Evolutionary conservation across 2,888 invertebrate genomes (phyloP).

Genomic region (Heliconius aoede): DNA sequence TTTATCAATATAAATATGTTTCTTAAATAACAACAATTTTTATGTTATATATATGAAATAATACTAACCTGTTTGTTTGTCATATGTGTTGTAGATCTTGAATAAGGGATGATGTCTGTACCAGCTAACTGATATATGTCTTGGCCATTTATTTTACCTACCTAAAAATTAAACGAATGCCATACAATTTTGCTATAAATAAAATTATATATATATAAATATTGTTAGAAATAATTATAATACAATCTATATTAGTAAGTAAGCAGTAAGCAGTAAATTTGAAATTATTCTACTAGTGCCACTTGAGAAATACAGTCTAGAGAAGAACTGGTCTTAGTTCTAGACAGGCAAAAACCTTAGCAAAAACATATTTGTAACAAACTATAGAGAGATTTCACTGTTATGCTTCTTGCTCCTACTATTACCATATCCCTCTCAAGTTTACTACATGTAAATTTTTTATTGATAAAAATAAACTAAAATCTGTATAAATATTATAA

Average conservation of each 20-base stretch:
- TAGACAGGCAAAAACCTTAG: too few species aligned
- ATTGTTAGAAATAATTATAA: not conserved
- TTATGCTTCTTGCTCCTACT: not conserved
- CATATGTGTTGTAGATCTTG: constrained; percentile 92
- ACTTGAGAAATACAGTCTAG: too few species aligned
- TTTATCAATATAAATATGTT: too few species aligned
- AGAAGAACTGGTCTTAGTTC: too few species aligned
- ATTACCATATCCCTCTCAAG: not conserved
- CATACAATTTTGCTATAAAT: not conserved
- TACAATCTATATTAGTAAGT: too few species aligned
- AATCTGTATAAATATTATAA: not conserved
- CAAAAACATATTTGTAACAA: too few species aligned
- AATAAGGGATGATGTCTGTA: constrained; percentile 93
- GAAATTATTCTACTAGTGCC: too few species aligned
- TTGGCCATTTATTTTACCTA: constrained; percentile 92
- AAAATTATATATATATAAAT: not conserved
- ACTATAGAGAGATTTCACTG: not conserved
- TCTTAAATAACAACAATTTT: constrained; percentile 1
- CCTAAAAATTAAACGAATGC: constrained; percentile 60
- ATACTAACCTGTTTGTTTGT: constrained; percentile 88
- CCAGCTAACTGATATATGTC: constrained; percentile 91
- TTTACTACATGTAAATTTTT: too few species aligned
- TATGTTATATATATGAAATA: constrained; percentile 1
- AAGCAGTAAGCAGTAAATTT: too few species aligned
- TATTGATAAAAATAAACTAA: not conserved